phyloP scores from a whole-genome alignment of 2,113 vertebrate genomes.

The Archocentrus centrarchus region DNA sequence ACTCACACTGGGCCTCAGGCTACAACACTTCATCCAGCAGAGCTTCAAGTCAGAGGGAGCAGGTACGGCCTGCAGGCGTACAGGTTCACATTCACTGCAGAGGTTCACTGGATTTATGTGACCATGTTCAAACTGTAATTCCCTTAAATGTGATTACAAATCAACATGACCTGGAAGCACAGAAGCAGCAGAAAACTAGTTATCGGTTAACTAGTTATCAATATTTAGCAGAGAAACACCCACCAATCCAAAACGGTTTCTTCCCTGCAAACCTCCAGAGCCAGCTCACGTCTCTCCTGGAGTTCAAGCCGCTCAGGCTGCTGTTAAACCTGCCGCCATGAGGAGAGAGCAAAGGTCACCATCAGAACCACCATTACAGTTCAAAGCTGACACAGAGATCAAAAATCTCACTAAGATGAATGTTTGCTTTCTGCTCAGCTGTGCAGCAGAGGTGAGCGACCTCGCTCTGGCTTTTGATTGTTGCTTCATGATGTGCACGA shows the following conservation, averaged over 20 bases:
- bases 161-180: neutral
- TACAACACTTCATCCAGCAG: neutral
- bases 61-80: neutral
- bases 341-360: neutral
- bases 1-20: neutral
- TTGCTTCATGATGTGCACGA: accelerated
- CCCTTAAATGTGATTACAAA: neutral
- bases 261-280: constrained; percentile 80
- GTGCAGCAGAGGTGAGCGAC: neutral
- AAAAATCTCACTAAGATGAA: neutral
- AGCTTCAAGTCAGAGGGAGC: neutral
- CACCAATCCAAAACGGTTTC: constrained; percentile 81
- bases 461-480: neutral
- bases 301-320: constrained; percentile 78
- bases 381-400: neutral
- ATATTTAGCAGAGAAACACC: constrained; percentile 12
- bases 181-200: neutral
- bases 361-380: too few species aligned
- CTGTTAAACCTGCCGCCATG: constrained; percentile 76
- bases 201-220: neutral
- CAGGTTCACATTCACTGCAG: neutral
- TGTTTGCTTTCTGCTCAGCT: neutral
- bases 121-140: neutral
- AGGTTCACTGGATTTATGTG: neutral
- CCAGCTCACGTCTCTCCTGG: constrained; percentile 76